phyloP scores from a whole-genome alignment of 30 jellyfish, hydroid and myxozoan species.

The Morbakka virulenta region DNA sequence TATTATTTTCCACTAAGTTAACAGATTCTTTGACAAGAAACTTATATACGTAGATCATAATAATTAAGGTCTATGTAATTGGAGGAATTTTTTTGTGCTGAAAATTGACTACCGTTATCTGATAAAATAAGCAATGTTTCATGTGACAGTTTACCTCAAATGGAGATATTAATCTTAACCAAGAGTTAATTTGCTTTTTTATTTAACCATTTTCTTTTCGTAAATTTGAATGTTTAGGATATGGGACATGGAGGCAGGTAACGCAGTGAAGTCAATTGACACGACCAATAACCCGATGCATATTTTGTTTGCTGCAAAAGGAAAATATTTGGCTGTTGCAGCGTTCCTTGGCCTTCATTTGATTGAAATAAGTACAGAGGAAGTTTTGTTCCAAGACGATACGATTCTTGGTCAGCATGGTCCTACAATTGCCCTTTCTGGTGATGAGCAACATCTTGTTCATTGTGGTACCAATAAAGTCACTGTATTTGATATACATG shows the following conservation, averaged over 20 bases:
- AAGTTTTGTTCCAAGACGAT: conserved; percentile 33
- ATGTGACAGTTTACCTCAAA: too few relatives aligned
- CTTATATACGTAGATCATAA: too few relatives aligned
- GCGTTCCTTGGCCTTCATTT: conserved; percentile 42
- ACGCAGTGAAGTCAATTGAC: conserved; percentile 47
- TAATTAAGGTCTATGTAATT: too few relatives aligned
- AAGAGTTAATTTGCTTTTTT: too few relatives aligned
- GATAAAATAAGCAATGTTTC: too few relatives aligned
- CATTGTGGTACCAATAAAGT: conserved; percentile 48
- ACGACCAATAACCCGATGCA: neutral
- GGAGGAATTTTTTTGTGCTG: too few relatives aligned
- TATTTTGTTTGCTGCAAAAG: conserved; percentile 25
- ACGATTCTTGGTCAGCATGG: conserved; percentile 61
- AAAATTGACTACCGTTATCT: too few relatives aligned
- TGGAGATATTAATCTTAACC: too few relatives aligned
- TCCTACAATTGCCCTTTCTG: conserved; percentile 26
- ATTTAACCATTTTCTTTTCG: too few relatives aligned
- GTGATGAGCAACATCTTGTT: conserved; percentile 39
- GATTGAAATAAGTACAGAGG: conserved; percentile 71
- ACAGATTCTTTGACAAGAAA: too few relatives aligned
- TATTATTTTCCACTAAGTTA: too few relatives aligned
- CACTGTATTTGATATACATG: conserved; percentile 47
- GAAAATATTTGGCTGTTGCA: conserved; percentile 37
- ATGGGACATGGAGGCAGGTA: conserved; percentile 72
- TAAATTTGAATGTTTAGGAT: too few relatives aligned